Conservation (phyloP, 2,888 invertebrate species). For the Erebia ligea region DNA sequence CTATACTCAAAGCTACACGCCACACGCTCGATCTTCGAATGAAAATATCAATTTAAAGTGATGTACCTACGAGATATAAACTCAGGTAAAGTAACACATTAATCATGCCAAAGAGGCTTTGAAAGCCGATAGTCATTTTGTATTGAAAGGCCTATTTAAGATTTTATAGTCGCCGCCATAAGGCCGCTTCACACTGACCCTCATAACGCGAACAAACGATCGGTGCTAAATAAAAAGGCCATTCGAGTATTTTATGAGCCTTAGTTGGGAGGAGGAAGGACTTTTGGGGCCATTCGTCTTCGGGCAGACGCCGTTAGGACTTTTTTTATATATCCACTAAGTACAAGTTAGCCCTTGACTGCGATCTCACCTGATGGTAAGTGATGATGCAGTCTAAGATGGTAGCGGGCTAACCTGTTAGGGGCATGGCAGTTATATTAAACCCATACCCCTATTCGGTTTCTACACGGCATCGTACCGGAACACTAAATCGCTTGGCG, state of each 20-base stretch:
- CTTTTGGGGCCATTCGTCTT: constrained; percentile 61
- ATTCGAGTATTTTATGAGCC: constrained; percentile 63
- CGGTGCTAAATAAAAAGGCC: constrained; percentile 57
- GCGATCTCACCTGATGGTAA: too few relatives aligned
- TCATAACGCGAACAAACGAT: constrained; percentile 24
- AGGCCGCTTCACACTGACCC: constrained; percentile 27
- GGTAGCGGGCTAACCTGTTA: too few relatives aligned
- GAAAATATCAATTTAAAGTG: not conserved
- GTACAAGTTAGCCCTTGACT: too few relatives aligned
- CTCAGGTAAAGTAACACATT: constrained; percentile 1
- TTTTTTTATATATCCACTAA: too few relatives aligned
- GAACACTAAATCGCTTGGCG: too few relatives aligned
- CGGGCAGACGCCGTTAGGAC: constrained; percentile 54
- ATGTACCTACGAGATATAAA: not conserved
- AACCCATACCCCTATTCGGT: too few relatives aligned
- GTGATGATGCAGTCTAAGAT: too few relatives aligned
- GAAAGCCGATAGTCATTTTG: constrained; percentile 15
- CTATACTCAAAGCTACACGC: too few relatives aligned
- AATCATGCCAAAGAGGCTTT: constrained; percentile 1
- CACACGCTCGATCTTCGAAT: too few relatives aligned
- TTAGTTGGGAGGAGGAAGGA: constrained; percentile 48
- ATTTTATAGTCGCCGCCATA: constrained; percentile 13
- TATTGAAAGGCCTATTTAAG: constrained; percentile 14
- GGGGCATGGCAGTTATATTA: too few relatives aligned
- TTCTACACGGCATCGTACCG: too few relatives aligned